These are phyloP conservation scores for Chironomus striatipennis DNA, from an alignment of 1,140 invertebrate genomes.

Conservation along the genomic window DNA sequence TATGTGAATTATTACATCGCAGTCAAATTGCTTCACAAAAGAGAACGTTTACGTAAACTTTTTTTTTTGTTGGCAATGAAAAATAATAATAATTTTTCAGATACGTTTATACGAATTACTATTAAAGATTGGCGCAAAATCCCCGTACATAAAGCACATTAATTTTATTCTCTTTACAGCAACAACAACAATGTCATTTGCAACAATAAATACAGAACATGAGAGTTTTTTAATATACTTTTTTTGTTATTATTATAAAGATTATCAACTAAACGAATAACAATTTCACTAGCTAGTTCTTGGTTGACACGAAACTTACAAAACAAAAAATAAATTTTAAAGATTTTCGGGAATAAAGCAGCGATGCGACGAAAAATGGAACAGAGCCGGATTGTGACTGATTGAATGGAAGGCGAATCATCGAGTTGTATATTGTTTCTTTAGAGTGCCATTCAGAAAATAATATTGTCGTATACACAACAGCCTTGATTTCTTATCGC, in stretches of 20 bases:
- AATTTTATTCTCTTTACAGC: neutral
- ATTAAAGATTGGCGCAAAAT: neutral
- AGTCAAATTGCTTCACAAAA: too few relatives aligned
- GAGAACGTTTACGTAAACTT: too few relatives aligned
- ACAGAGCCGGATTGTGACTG: slow-evolving; percentile 22
- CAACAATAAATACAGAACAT: too few relatives aligned
- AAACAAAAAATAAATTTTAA: neutral
- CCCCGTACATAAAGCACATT: too few relatives aligned
- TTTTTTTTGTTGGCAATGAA: too few relatives aligned
- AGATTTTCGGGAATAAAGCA: slow-evolving; percentile 2
- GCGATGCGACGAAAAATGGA: slow-evolving; percentile 20
- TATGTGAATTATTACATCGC: too few relatives aligned
- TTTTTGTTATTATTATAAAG: too few relatives aligned
- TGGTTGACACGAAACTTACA: neutral
- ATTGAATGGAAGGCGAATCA: neutral
- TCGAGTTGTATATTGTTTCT: slow-evolving; percentile 22
- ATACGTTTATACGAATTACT: too few relatives aligned
- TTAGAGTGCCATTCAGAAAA: neutral
- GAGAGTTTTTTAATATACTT: too few relatives aligned
- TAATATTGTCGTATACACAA: neutral
- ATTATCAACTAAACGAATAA: neutral
- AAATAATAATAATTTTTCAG: too few relatives aligned
- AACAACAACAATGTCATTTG: too few relatives aligned
- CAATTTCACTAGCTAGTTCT: neutral
- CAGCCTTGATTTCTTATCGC: neutral